Evolutionary conservation across 53 echinoderm and acorn worm genomes (phyloP), one percentile per base, ranked within the genome.

Genomic region (Crossaster papposus): DNA sequence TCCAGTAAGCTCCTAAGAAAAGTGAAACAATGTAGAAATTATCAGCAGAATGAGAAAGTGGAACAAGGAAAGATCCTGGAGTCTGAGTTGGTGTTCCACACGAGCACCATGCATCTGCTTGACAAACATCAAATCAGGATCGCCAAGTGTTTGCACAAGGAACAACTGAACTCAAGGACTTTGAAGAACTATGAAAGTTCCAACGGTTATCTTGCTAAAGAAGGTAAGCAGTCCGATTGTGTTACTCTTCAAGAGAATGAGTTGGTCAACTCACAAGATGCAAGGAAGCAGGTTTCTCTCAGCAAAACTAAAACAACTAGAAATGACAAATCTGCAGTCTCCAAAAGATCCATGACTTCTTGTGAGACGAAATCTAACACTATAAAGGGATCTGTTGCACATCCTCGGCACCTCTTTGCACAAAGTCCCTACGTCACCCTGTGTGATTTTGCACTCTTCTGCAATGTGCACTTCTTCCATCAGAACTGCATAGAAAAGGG

Each of bases 381-480:
- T 20, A n/a, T 20, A 12, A 36, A 5, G 14, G 34, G 3, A 29
- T 30, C 50, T 38, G 79, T 79, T n/a, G 90, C 95, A 4, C 33
- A 51, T 53, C 84, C 91, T 2, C 72, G 85, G 14, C 95, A 81
- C 44, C 68, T 79, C 12, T 98, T 96, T 90, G 87, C 89, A 9
- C 91, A 92, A 31, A 96, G 96, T 6, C 83, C 84, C 22, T 83
- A 89, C 64, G 83, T 96, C 65, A 94, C 98, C 53, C 80, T 98
- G 1, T 55, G 90, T 62, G 98, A 98, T 80, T 76, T 98, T 73
- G 93, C 94, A 30, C 79, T 98, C 38, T 96, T 98, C 83, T 72
- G 86, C n/a, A 88, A 84, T n/a, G 65, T 96, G 33, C 94, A 98
- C 75, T 70, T 92, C 13, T 94, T 72, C 74, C 75, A 88, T 17